Conservation (phyloP, 2,113 vertebrate species). For the Fulmarus glacialis region DNA sequence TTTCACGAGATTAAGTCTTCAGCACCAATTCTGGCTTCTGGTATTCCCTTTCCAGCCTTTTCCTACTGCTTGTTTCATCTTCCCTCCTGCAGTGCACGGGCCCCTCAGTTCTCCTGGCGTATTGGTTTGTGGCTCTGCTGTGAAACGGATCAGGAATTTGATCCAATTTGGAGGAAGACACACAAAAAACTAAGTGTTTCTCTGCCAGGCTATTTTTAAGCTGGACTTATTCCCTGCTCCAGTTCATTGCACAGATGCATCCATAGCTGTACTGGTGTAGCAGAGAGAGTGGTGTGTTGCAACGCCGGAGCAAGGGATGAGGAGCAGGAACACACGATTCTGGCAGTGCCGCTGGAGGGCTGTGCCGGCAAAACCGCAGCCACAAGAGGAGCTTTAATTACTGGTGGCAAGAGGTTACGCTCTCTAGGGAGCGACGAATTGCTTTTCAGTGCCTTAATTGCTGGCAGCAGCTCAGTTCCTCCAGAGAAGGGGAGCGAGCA, state of each 20-base stretch:
- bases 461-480: constrained; percentile 23
- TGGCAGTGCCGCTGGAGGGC: not conserved
- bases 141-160: constrained; percentile 54
- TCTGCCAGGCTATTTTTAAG: constrained; percentile 52
- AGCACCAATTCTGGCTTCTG: constrained; percentile 48
- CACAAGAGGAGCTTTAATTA: not conserved
- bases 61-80: constrained; percentile 16
- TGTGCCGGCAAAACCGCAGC: not conserved
- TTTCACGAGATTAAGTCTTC: constrained; percentile 64
- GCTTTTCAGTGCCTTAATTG: not conserved
- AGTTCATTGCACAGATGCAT: not conserved
- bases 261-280: not conserved
- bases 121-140: constrained; percentile 43
- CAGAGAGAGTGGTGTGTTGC: not conserved
- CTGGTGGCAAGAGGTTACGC: not conserved
- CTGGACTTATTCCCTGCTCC: constrained; percentile 14
- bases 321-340: not conserved
- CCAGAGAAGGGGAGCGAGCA: not conserved
- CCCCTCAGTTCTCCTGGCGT: constrained; percentile 17
- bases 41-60: constrained; percentile 50
- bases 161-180: constrained; percentile 52
- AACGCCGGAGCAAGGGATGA: not conserved
- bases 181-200: not conserved
- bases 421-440: not conserved
- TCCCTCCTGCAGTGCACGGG: constrained; percentile 43